phyloP scores from a whole-genome alignment of 2,888 invertebrate genomes.

The Phymatocera aterrima region DNA sequence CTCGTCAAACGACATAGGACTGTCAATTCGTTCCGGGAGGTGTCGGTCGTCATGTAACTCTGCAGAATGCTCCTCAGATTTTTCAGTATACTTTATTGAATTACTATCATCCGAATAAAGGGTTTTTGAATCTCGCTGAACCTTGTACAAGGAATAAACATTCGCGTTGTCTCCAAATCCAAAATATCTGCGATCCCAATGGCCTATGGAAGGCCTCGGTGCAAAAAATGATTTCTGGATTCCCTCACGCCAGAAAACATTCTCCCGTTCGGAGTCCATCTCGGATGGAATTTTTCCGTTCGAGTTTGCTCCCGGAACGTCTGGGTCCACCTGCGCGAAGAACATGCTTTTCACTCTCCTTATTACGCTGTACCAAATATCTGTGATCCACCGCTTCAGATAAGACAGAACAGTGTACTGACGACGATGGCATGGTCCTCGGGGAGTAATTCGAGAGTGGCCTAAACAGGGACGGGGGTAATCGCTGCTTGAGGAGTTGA shows the following conservation, averaged over 20 bases:
- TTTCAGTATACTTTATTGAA: background rate
- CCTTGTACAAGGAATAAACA: constrained; percentile 12
- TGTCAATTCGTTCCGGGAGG: background rate
- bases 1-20: constrained; percentile 9
- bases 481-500: background rate
- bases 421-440: constrained; percentile 5
- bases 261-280: constrained; percentile 52
- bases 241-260: constrained; percentile 53
- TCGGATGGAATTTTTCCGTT: background rate
- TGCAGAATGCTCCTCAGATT: background rate
- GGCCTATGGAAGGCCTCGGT: constrained; percentile 1
- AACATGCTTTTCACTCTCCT: constrained; percentile 52
- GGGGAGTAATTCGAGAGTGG: constrained; percentile 7
- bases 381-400: constrained; percentile 53
- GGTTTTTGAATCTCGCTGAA: background rate
- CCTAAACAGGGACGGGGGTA: background rate
- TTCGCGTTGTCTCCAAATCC: constrained; percentile 17
- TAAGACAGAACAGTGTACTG: constrained; percentile 20
- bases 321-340: constrained; percentile 9
- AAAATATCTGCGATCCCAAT: background rate
- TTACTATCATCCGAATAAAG: constrained; percentile 8
- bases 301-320: background rate
- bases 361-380: constrained; percentile 54
- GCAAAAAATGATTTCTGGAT: constrained; percentile 11
- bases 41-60: background rate